Conservation (phyloP, 1,140 invertebrate species). For the Dendroctonus valens region DNA sequence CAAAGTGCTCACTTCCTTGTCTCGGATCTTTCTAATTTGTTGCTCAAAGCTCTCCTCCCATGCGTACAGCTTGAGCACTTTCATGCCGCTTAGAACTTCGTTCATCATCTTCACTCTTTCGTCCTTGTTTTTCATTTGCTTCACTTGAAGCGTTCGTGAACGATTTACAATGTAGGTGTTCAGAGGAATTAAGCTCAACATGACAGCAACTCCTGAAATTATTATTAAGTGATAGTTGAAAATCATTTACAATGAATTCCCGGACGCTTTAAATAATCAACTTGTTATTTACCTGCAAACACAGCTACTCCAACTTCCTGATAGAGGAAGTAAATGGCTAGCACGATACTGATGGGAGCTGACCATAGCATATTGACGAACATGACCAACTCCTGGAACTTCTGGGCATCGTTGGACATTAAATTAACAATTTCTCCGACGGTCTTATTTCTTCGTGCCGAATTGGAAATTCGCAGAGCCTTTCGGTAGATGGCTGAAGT, state of each 20-base stretch:
- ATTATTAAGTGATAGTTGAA: background rate
- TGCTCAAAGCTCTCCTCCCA: constrained; percentile 73
- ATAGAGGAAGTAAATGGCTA: constrained; percentile 90
- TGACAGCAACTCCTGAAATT: constrained; percentile 68
- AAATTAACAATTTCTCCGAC: constrained; percentile 82
- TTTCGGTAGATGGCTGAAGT: constrained; percentile 94
- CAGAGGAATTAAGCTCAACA: constrained; percentile 87
- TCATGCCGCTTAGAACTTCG: constrained; percentile 32
- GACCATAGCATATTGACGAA: constrained; percentile 98
- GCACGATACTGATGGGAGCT: constrained; percentile 84
- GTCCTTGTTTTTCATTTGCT: constrained; percentile 90
- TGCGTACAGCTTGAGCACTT: constrained; percentile 35
- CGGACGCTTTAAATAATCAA: background rate
- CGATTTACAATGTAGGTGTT: constrained; percentile 85
- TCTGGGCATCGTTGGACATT: constrained; percentile 83
- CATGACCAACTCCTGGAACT: constrained; percentile 83
- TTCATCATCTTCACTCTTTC: constrained; percentile 85
- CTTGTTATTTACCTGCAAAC: constrained; percentile 61
- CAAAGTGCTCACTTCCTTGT: constrained; percentile 81
- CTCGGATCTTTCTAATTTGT: constrained; percentile 77
- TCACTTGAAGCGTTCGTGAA: constrained; percentile 76
- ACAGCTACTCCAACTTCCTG: constrained; percentile 79
- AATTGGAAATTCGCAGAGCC: constrained; percentile 73
- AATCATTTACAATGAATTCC: background rate
- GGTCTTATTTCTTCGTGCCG: constrained; percentile 77